Evolutionary conservation across 2,888 invertebrate genomes (phyloP), one percentile per base, ranked within the genome.

Genomic region (Dromius quadrimaculatus): DNA sequence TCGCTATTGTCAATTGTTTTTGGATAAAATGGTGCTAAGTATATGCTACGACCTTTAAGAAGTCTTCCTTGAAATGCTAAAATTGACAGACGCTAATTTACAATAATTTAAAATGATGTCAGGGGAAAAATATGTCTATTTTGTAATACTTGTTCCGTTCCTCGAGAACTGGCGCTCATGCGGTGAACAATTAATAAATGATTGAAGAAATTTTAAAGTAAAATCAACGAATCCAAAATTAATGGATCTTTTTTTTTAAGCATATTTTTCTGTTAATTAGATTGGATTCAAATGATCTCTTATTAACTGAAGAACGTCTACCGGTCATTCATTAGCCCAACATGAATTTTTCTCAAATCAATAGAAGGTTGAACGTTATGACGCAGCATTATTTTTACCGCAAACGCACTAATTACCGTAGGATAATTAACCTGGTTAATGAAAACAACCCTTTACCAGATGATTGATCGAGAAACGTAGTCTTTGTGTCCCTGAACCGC

Each of bases 371-470:
- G 17, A 22, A 6, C 28, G 38, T 57, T 68, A 68, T 68, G 68
- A 68, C 59, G 11, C n/a, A 22, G 68, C 68, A 64, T 22, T 57
- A 57, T 66, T 57, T 66, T 34, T 23, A 22, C 20, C 20, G 9
- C 13, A 34, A 50, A 32, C 43, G 34, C 41, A 61, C 62, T 70
- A 70, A 70, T 70, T 70, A 70, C 70, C 45, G 11, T 20, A 13
- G 59, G 61, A 70, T 70, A 70, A 70, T 70, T 61, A 70, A 70
- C 22, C 62, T 19, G 45, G 54, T 34, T 70, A 70, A 70, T 70
- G 70, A 70, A 70, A 70, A 70, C 70, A 70, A 70, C 70, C 70
- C 70, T 70, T 70, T 70, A 70, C 34, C 23, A 38, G 20, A 45
- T 70, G 70, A 70, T 70, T 61, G 70, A 70, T 70, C 23, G 62